Evolutionary conservation across 2,888 invertebrate species (phyloP).

Genomic region (Tetanocera ferruginea): DNA sequence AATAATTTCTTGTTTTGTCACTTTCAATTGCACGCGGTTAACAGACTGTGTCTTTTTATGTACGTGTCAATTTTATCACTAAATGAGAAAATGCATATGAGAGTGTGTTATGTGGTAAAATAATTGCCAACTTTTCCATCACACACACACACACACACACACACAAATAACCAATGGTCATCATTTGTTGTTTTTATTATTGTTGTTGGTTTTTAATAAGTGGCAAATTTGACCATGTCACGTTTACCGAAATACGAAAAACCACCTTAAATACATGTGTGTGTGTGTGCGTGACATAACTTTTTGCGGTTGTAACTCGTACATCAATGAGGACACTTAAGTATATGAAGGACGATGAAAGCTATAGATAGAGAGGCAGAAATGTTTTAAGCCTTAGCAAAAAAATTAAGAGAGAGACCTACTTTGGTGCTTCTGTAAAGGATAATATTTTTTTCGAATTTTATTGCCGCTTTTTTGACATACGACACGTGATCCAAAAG

Average conservation of each 20-base stretch:
- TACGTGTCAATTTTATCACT: not conserved
- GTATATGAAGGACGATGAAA: too few species aligned
- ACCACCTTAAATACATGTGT: not conserved
- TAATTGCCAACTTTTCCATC: not conserved
- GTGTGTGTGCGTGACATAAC: not conserved
- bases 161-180: not conserved
- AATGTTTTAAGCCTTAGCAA: too few species aligned
- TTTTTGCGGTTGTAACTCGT: too few species aligned
- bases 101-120: not conserved
- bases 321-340: too few species aligned
- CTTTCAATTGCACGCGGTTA: not conserved
- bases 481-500: too few species aligned
- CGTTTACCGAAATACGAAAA: not conserved
- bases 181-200: not conserved
- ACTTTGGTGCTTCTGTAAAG: too few species aligned
- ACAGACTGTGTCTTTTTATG: not conserved
- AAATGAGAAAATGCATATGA: not conserved
- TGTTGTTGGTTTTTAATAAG: not conserved
- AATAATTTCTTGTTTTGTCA: not conserved
- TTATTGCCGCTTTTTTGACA: too few species aligned
- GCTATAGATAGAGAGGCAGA: too few species aligned
- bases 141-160: not conserved
- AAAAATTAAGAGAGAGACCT: too few species aligned
- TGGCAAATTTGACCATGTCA: constrained; percentile 6
- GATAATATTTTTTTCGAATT: too few species aligned